phyloP scores from a whole-genome alignment of 2,113 vertebrate genomes.

The Phainopepla nitens region DNA sequence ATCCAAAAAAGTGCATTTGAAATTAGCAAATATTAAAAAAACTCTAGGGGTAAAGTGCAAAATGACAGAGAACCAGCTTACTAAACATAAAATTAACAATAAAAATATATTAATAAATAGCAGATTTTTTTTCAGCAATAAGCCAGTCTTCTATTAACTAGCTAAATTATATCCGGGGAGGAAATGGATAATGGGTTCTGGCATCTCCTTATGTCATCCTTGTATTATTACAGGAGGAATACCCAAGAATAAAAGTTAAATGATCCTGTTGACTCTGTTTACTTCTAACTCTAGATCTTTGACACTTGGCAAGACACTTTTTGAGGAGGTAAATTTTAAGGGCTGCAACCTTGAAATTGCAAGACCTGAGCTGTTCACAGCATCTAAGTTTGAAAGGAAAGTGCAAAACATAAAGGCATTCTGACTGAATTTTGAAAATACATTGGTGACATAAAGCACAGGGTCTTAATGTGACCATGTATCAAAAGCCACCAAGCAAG shows the following conservation, averaged over 20 bases:
- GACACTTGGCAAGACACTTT: neutral
- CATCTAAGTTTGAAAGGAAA: neutral
- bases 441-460: neutral
- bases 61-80: neutral
- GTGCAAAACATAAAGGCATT: neutral
- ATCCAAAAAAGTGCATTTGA: neutral
- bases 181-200: neutral
- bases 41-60: neutral
- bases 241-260: neutral
- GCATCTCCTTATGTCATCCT: neutral
- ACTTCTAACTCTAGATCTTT: neutral
- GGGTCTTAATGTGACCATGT: neutral
- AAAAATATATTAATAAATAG: neutral
- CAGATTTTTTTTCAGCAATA: neutral
- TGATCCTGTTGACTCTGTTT: neutral
- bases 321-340: neutral
- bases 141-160: neutral
- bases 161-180: neutral
- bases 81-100: neutral
- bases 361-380: neutral
- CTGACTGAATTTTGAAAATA: neutral
- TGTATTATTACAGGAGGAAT: neutral
- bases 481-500: neutral
- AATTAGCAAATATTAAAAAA: neutral
- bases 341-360: neutral